Conservation (phyloP, 2,888 invertebrate genomes). For the Leuctra nigra region DNA sequence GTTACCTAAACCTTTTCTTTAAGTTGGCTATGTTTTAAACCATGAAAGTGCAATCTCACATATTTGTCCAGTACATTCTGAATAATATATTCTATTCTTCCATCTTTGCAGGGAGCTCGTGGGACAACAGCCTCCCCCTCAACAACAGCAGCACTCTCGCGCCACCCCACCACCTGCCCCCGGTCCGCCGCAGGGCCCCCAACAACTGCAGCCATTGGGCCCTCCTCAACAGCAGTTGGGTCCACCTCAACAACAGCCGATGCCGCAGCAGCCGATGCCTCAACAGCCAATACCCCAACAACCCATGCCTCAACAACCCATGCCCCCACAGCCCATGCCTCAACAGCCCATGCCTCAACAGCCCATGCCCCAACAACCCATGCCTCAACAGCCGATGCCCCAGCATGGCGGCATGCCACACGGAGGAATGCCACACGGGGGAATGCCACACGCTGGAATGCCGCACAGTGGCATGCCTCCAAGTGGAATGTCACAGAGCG, state of each 20-base stretch:
- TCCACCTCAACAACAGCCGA: not conserved
- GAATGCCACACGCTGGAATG: not conserved
- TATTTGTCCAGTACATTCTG: too few relatives aligned
- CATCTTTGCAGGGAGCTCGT: conserved; percentile 25
- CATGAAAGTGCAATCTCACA: too few relatives aligned
- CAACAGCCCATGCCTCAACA: not conserved
- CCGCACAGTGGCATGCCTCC: not conserved
- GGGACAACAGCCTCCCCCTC: conserved; percentile 41
- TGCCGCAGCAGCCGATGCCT: not conserved
- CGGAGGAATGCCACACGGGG: not conserved
- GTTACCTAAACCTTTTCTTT: conserved; percentile 28
- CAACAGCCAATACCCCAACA: not conserved
- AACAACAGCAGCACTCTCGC: conserved; percentile 36
- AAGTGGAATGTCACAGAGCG: not conserved
- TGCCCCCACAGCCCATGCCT: not conserved
- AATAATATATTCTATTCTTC: too few relatives aligned
- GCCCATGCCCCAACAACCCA: not conserved
- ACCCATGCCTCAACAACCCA: not conserved
- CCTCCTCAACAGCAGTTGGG: not conserved
- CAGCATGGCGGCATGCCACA: not conserved
- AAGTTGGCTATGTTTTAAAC: too few relatives aligned
- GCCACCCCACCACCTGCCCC: conserved; percentile 26
- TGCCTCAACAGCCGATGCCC: not conserved
- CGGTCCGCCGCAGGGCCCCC: conserved; percentile 20
- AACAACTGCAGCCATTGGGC: not conserved